Percentiles rank a stretch among this genome's conserved stretches.
Evolutionary conservation across 2,113 vertebrate genomes (phyloP).

Genomic region (Chaetodon auriga): DNA sequence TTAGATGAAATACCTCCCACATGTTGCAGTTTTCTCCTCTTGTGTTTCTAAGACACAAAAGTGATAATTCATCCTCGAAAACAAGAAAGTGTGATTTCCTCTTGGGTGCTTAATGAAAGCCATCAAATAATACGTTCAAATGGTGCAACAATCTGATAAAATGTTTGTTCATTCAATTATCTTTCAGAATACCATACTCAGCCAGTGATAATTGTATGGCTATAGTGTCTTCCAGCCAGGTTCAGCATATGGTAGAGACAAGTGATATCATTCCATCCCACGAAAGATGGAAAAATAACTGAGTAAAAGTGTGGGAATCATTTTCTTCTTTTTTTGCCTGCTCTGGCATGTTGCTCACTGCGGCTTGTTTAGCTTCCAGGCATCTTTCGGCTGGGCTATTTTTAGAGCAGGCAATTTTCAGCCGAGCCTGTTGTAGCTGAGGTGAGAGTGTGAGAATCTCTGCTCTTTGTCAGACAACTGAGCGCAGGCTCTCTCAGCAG

Average conservation of each 20-base stretch:
- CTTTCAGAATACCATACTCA: background rate
- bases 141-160: conserved; percentile 32
- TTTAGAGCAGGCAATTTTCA: conserved; percentile 68
- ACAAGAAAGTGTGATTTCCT: background rate
- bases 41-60: background rate
- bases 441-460: conserved; percentile 49
- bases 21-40: background rate
- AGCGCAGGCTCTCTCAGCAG: conserved; percentile 16
- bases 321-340: conserved; percentile 21
- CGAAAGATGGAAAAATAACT: background rate
- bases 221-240: background rate
- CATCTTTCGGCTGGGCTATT: conserved; percentile 65
- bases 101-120: conserved; percentile 5
- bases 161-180: conserved; percentile 13
- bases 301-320: background rate
- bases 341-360: conserved; percentile 45
- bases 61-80: background rate
- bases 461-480: conserved; percentile 44
- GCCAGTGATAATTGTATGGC: background rate
- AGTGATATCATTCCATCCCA: background rate
- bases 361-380: conserved; percentile 57
- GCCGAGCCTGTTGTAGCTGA: conserved; percentile 17
- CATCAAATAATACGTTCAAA: background rate
- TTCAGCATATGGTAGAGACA: background rate
- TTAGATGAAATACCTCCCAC: background rate